Conservation (phyloP, 1,140 invertebrate genomes). For the Condylostylus longicornis region DNA sequence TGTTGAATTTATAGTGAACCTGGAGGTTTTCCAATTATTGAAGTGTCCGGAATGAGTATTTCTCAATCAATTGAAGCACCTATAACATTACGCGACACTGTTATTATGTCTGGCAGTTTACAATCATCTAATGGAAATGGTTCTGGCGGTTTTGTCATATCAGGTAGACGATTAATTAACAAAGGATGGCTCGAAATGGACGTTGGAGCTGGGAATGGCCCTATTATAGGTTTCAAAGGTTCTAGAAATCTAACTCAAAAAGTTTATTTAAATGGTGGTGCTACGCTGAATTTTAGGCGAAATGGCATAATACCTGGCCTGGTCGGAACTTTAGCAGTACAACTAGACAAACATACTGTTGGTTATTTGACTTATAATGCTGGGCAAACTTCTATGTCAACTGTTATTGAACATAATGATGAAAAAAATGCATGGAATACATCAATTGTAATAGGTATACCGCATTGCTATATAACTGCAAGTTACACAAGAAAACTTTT, state of each 20-base stretch:
- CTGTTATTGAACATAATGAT: constrained; percentile 59
- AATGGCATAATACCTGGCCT: constrained; percentile 51
- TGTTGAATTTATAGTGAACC: background rate
- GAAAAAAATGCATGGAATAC: constrained; percentile 46
- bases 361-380: constrained; percentile 75
- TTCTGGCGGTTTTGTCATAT: constrained; percentile 48
- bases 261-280: constrained; percentile 55
- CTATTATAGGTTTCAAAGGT: constrained; percentile 53
- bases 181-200: constrained; percentile 74
- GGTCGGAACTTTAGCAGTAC: constrained; percentile 58
- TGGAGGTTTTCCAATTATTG: constrained; percentile 51
- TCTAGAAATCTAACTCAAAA: constrained; percentile 53
- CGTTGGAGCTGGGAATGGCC: constrained; percentile 63
- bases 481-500: constrained; percentile 64
- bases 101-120: constrained; percentile 63
- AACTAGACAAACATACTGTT: constrained; percentile 69
- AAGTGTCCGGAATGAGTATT: constrained; percentile 82
- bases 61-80: constrained; percentile 87
- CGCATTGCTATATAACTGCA: constrained; percentile 60
- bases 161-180: constrained; percentile 60
- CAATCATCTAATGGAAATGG: constrained; percentile 76
- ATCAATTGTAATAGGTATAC: constrained; percentile 63
- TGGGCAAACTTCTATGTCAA: constrained; percentile 56
- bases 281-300: constrained; percentile 53
- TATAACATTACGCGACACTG: constrained; percentile 67